Conservation (phyloP, 2,113 vertebrate genomes). For the Solenodon paradoxus region DNA sequence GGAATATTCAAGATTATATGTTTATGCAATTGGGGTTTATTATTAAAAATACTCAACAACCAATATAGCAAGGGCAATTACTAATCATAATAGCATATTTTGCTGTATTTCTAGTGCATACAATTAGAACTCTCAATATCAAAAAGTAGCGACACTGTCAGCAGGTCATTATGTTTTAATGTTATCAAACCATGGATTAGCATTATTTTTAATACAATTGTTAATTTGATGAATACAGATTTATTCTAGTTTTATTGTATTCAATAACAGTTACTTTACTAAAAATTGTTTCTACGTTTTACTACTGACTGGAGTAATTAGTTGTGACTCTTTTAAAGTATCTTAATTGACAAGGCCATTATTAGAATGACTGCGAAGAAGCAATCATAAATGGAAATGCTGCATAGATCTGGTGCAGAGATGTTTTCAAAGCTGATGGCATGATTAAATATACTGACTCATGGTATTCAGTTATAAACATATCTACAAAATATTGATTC, state of each 20-base stretch:
- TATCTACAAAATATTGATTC: background rate
- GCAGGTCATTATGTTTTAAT: background rate
- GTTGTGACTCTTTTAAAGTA: background rate
- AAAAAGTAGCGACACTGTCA: background rate
- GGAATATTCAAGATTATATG: background rate
- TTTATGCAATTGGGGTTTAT: background rate
- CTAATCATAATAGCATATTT: background rate
- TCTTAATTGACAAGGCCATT: background rate
- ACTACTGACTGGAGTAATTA: background rate
- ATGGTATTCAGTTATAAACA: background rate
- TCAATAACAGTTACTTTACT: background rate
- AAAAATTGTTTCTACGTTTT: background rate
- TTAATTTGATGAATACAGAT: background rate
- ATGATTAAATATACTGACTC: background rate
- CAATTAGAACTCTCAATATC: background rate
- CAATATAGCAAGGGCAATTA: background rate
- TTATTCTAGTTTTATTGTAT: background rate
- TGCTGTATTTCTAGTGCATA: background rate
- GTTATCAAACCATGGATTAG: background rate
- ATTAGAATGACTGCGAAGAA: background rate
- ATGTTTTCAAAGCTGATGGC: background rate
- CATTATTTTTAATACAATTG: background rate
- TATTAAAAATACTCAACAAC: conserved; percentile 19
- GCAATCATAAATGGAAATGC: background rate
- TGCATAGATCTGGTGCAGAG: background rate